Evolutionary conservation across 2,113 vertebrate species (phyloP).

Genomic region (Phylloscopus trochiloides): DNA sequence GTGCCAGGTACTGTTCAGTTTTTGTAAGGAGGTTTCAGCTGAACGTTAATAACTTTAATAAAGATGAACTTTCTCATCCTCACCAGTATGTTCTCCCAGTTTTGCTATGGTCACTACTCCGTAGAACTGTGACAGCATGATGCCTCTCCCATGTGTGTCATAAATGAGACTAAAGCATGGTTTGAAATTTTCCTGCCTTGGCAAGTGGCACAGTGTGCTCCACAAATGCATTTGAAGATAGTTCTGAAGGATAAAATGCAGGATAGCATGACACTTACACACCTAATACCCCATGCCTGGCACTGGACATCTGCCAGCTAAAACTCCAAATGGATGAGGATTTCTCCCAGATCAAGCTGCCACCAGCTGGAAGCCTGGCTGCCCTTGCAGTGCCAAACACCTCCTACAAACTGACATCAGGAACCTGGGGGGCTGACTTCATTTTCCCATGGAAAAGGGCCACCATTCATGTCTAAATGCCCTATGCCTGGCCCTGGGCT

Average conservation of each 20-base stretch:
- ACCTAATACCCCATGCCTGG: too few relatives aligned
- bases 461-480: too few relatives aligned
- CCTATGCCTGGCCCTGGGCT: too few relatives aligned
- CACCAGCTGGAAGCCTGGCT: too few relatives aligned
- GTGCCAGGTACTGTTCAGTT: background rate
- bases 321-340: too few relatives aligned
- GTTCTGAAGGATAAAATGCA: background rate
- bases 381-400: too few relatives aligned
- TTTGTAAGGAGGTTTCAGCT: background rate
- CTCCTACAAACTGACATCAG: too few relatives aligned
- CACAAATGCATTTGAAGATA: background rate
- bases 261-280: too few relatives aligned
- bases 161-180: background rate
- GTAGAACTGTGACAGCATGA: background rate
- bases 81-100: background rate
- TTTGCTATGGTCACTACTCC: background rate
- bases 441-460: too few relatives aligned
- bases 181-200: background rate
- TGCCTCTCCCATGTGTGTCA: rapidly evolving
- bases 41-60: background rate
- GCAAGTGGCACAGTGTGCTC: background rate
- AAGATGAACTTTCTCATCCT: background rate
- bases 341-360: too few relatives aligned
- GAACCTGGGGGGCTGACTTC: too few relatives aligned
- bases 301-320: too few relatives aligned